These are phyloP conservation scores for Pangasius macronema DNA, from an alignment of 2,797 vertebrate genomes.

Conservation along the genomic window DNA sequence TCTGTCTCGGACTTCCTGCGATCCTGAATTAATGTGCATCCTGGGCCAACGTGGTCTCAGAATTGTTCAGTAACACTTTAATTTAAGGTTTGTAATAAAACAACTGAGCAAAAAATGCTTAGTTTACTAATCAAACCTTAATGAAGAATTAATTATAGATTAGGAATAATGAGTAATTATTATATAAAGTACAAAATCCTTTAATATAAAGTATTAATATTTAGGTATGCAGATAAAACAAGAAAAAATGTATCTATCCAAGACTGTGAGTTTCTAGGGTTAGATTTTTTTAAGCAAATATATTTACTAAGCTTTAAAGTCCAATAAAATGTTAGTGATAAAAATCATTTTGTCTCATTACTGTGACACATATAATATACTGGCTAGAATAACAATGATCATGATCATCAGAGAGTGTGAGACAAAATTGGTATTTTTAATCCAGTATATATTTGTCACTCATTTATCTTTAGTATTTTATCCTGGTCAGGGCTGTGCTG, in stretches of 20 bases:
- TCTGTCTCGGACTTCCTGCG: background rate
- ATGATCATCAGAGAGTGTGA: background rate
- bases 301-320: background rate
- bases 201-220: background rate
- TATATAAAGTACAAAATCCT: background rate
- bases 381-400: background rate
- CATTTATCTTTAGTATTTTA: background rate
- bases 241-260: background rate
- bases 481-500: background rate
- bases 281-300: background rate
- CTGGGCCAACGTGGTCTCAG: background rate
- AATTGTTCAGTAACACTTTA: background rate
- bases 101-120: background rate
- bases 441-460: background rate
- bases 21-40: background rate
- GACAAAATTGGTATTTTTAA: background rate
- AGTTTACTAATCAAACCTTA: background rate
- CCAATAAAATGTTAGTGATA: background rate
- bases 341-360: background rate
- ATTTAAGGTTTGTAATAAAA: background rate
- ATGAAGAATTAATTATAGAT: background rate
- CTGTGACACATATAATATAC: background rate
- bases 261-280: background rate
- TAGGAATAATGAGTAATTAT: background rate
- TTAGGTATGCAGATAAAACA: background rate